Conservation (phyloP, 1,140 invertebrate genomes). For the Aphis craccivora region DNA sequence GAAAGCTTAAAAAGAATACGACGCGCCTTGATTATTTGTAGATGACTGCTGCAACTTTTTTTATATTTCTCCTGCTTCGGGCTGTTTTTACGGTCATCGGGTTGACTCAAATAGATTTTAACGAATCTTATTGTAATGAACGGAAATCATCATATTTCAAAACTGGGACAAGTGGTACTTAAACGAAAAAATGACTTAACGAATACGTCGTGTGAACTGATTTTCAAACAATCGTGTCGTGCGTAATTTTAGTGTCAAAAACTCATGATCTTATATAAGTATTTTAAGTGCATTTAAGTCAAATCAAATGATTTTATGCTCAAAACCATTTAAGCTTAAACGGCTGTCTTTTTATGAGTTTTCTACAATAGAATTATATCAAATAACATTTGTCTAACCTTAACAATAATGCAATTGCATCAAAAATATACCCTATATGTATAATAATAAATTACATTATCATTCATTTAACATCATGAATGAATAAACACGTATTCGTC, state of each 20-base stretch:
- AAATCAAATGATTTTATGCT: not conserved
- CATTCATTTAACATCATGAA: not conserved
- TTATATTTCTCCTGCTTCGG: not conserved
- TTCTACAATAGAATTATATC: not conserved
- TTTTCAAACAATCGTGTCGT: not conserved
- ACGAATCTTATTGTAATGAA: not conserved
- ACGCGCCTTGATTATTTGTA: not conserved
- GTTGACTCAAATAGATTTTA: not conserved
- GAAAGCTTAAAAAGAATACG: not conserved
- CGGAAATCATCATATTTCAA: not conserved
- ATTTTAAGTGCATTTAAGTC: not conserved
- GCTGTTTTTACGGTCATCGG: not conserved
- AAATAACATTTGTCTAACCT: not conserved
- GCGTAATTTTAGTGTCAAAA: not conserved
- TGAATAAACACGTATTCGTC: not conserved
- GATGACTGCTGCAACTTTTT: not conserved
- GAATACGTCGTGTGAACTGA: not conserved
- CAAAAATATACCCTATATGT: not conserved
- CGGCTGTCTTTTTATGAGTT: not conserved
- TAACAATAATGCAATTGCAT: not conserved
- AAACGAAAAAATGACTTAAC: not conserved
- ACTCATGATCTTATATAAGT: not conserved
- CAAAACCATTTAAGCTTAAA: not conserved
- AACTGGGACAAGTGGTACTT: not conserved
- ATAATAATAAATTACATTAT: not conserved